A percentile compares a stretch with the other conserved stretches of the same genome.
Evolutionary conservation across 1,140 invertebrate species (phyloP).

Genomic region (Riptortus pedestris): DNA sequence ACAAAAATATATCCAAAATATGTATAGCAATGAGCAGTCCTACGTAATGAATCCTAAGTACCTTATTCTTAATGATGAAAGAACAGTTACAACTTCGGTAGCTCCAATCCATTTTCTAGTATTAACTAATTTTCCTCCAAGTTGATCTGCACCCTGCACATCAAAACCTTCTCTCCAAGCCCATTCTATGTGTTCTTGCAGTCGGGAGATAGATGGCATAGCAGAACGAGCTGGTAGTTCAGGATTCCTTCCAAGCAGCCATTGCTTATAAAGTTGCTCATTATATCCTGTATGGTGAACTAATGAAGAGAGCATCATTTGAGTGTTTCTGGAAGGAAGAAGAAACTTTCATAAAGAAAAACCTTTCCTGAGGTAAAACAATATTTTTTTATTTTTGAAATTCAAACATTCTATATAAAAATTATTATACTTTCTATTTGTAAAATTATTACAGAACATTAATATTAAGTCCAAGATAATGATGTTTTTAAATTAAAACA

Average conservation of each 20-base stretch:
- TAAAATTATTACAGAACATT: too few relatives aligned
- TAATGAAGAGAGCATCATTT: constrained; percentile 78
- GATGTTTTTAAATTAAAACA: too few relatives aligned
- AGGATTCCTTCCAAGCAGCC: constrained; percentile 36
- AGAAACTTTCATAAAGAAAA: constrained; percentile 8
- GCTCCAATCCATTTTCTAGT: constrained; percentile 89
- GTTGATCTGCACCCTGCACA: constrained; percentile 68
- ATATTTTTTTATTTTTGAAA: constrained; percentile 1
- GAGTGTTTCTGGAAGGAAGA: constrained; percentile 57
- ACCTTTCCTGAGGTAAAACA: not conserved
- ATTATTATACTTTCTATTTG: too few relatives aligned
- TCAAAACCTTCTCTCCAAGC: constrained; percentile 85
- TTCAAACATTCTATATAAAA: too few relatives aligned
- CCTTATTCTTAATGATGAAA: constrained; percentile 67
- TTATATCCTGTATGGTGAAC: constrained; percentile 62
- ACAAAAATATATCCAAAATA: too few relatives aligned
- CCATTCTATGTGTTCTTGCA: constrained; percentile 73
- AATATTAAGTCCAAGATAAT: too few relatives aligned
- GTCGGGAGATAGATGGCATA: constrained; percentile 71
- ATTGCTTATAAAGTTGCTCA: constrained; percentile 47
- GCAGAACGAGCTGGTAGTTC: constrained; percentile 46
- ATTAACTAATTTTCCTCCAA: constrained; percentile 67
- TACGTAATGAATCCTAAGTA: too few relatives aligned
- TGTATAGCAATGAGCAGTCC: too few relatives aligned
- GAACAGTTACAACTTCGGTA: constrained; percentile 68